These are phyloP conservation scores for Paedocypris micromegethes DNA, from an alignment of 2,797 vertebrate genomes.

Conservation along the genomic window DNA sequence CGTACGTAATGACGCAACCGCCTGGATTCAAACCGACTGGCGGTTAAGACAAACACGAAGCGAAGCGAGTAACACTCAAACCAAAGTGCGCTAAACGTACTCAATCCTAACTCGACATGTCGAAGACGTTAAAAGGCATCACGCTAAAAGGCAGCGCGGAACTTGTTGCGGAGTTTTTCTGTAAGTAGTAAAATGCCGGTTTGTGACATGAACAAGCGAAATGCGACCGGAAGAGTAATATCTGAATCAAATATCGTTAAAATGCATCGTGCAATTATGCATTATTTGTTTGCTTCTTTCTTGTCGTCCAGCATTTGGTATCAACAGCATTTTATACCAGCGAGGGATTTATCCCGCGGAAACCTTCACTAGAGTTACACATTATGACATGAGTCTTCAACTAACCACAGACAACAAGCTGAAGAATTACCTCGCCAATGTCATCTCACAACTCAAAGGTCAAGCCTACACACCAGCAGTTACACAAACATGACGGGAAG, in stretches of 20 bases:
- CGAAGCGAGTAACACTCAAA: background rate
- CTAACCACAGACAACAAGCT: slow-evolving; percentile 83
- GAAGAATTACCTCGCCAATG: slow-evolving; percentile 84
- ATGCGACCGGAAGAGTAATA: background rate
- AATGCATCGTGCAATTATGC: background rate
- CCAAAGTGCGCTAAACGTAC: background rate
- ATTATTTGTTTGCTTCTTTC: background rate
- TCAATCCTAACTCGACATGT: slow-evolving; percentile 52
- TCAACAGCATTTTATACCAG: slow-evolving; percentile 96
- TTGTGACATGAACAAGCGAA: no score
- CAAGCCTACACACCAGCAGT: background rate
- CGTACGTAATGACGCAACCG: background rate
- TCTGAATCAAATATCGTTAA: background rate
- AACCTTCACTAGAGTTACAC: slow-evolving; percentile 83
- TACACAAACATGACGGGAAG: background rate
- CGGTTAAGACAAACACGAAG: slow-evolving; percentile 49
- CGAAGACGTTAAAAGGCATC: slow-evolving; percentile 75
- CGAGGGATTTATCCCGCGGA: slow-evolving; percentile 92
- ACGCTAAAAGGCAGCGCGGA: slow-evolving; percentile 88
- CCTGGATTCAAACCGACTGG: slow-evolving; percentile 64
- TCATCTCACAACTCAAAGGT: slow-evolving; percentile 93
- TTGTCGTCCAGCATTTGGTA: slow-evolving; percentile 77
- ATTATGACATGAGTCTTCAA: slow-evolving; percentile 89
- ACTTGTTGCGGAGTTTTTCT: slow-evolving; percentile 89
- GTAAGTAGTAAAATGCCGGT: slow-evolving; percentile 64